These are phyloP conservation scores for Megathymus violae DNA, from an alignment of 1,140 invertebrate species.

Conservation along the genomic window DNA sequence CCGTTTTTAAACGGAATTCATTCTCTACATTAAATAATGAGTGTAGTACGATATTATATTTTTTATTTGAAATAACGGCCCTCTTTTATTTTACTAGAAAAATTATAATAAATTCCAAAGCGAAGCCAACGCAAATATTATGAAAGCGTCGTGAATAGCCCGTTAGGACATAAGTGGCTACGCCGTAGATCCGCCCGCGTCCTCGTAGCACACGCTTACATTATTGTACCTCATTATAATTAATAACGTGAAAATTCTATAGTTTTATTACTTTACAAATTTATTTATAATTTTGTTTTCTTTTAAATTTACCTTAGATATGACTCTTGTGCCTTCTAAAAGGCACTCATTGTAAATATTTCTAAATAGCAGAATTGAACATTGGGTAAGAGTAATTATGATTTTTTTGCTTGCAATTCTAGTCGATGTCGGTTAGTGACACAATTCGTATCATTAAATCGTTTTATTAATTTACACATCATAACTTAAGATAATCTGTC, in stretches of 20 bases:
- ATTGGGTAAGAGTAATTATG: no score
- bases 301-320: neutral
- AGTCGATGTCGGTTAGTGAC: no score
- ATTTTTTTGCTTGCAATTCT: no score
- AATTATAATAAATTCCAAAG: conserved; percentile 24
- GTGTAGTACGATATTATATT: no score
- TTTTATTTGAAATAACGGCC: neutral
- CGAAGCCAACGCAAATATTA: conserved; percentile 20
- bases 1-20: no score
- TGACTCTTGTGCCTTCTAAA: neutral
- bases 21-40: no score
- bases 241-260: neutral
- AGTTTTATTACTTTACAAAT: neutral
- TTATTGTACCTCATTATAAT: conserved; percentile 14
- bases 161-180: conserved; percentile 29
- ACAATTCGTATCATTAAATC: no score
- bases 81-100: conserved; percentile 6
- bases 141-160: conserved; percentile 21
- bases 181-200: conserved; percentile 19
- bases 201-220: conserved; percentile 10
- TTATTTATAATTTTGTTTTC: neutral
- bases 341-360: no score
- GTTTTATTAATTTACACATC: no score
- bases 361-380: no score
- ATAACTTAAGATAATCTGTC: no score